A percentile compares a stretch with the other conserved stretches of the same genome.
phyloP scores from a whole-genome alignment of 2,888 invertebrate species.

The Morinoia aosen region DNA sequence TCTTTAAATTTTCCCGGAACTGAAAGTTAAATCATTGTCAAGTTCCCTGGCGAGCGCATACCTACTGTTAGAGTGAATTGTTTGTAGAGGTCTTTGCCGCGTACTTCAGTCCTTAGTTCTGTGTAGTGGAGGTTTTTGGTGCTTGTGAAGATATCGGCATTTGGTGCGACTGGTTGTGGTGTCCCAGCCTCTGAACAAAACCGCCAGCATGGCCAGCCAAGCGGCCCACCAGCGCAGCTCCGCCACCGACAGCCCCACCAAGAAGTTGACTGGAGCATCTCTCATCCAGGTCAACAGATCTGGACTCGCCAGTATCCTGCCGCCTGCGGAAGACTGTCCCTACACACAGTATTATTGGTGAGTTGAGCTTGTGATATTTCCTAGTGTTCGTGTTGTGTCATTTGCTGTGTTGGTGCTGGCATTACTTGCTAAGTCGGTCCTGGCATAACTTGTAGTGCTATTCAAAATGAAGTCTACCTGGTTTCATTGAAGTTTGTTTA shows the following conservation, averaged over 20 bases:
- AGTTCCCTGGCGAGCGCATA: neutral
- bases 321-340: conserved; percentile 61
- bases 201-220: conserved; percentile 49
- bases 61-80: neutral
- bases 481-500: no score
- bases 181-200: neutral
- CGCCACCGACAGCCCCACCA: conserved; percentile 63
- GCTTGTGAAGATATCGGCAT: neutral
- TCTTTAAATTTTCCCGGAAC: neutral
- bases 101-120: neutral
- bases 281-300: conserved; percentile 55
- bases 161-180: neutral
- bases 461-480: neutral
- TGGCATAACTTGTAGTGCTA: neutral
- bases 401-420: neutral
- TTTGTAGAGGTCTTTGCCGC: neutral
- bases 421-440: neutral
- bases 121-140: neutral
- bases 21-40: neutral
- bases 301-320: conserved; percentile 61
- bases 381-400: neutral
- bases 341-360: conserved; percentile 66
- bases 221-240: conserved; percentile 63
- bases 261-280: conserved; percentile 39
- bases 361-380: conserved; percentile 23